Evolutionary conservation across 2,888 invertebrate genomes (phyloP).

Genomic region (Acrobasis consociella): DNA sequence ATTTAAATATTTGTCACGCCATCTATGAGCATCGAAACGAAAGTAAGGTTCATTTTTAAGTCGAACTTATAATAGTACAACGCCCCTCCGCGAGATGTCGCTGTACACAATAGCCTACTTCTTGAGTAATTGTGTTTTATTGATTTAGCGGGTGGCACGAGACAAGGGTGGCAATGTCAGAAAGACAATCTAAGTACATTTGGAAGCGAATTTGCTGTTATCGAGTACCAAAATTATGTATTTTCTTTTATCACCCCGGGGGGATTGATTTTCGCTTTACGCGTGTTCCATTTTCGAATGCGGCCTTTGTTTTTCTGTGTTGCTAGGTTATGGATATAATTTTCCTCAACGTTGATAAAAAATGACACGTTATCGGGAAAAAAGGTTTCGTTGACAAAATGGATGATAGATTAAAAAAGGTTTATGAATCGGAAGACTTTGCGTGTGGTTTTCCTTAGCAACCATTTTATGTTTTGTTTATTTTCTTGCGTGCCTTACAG

Average conservation of each 20-base stretch:
- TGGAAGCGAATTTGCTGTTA: slow-evolving; percentile 35
- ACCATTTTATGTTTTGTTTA: too few species aligned
- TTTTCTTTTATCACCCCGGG: slow-evolving; percentile 22
- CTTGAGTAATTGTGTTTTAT: slow-evolving; percentile 36
- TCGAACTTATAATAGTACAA: slow-evolving; percentile 32
- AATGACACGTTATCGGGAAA: too few species aligned
- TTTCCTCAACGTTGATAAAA: too few species aligned
- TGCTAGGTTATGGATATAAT: neutral
- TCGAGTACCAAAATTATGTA: slow-evolving; percentile 29
- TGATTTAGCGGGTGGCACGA: slow-evolving; percentile 28
- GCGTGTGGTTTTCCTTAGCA: too few species aligned
- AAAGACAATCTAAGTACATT: slow-evolving; percentile 35
- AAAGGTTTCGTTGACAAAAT: too few species aligned
- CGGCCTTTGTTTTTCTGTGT: slow-evolving; percentile 4
- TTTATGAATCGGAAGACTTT: too few species aligned
- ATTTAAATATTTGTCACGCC: slow-evolving; percentile 34
- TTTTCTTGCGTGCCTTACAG: too few species aligned
- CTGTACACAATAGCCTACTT: slow-evolving; percentile 24
- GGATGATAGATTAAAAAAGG: too few species aligned
- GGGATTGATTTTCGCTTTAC: slow-evolving; percentile 21
- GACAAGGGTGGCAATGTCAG: slow-evolving; percentile 31
- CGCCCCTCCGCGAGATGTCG: slow-evolving; percentile 40
- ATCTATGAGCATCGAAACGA: slow-evolving; percentile 35
- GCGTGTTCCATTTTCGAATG: slow-evolving; percentile 10
- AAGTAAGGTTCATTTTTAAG: slow-evolving; percentile 23